Percentiles rank a stretch among this genome's conserved stretches.
phyloP scores from a whole-genome alignment of 1,140 invertebrate species.

The Cydia strobilella region DNA sequence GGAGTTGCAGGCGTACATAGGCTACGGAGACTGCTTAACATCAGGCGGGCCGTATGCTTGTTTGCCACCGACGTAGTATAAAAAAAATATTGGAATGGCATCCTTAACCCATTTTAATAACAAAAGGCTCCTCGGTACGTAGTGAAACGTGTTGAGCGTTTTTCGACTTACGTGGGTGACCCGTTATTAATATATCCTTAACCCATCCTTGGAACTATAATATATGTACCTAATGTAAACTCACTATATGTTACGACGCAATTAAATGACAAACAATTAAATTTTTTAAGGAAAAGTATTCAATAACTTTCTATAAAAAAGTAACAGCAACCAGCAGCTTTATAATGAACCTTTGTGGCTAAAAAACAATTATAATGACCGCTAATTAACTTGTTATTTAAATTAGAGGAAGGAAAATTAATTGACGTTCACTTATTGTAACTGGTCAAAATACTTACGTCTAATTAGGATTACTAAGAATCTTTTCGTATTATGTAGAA shows the following conservation, averaged over 20 bases:
- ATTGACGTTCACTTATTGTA: not conserved
- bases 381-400: constrained; percentile 26
- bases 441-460: not conserved
- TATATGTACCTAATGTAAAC: too few species aligned
- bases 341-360: not conserved
- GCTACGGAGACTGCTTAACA: too few species aligned
- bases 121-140: too few species aligned
- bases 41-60: too few species aligned
- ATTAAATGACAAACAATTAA: not conserved
- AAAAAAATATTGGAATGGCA: too few species aligned
- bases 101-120: too few species aligned
- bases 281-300: not conserved
- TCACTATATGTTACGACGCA: not conserved
- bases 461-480: not conserved
- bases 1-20: too few species aligned
- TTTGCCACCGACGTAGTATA: too few species aligned
- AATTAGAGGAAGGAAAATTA: constrained; percentile 30
- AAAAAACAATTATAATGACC: not conserved
- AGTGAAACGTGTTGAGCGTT: too few species aligned
- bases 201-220: too few species aligned
- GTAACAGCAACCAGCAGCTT: not conserved
- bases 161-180: too few species aligned
- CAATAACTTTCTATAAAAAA: not conserved
- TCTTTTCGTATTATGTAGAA: not conserved
- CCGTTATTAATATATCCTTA: too few species aligned